Evolutionary conservation across 2,888 invertebrate species (phyloP), one percentile per base, ranked within the genome.

Genomic region (Acrobasis consociella): DNA sequence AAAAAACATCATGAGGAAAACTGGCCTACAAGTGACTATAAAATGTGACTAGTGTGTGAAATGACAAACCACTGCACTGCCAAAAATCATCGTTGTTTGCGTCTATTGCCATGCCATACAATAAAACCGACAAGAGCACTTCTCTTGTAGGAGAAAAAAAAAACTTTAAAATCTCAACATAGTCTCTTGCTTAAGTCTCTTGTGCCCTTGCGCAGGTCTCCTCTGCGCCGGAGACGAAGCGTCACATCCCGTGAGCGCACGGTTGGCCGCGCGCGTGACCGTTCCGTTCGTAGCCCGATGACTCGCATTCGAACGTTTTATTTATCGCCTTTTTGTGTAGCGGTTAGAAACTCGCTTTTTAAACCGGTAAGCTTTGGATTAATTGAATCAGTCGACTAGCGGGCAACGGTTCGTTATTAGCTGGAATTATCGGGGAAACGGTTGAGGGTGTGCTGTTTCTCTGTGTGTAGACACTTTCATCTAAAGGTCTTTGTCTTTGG

Each of bases 231-330:
- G 61, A 68, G 68, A 52, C 72, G 74, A 69, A 74, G 60, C 72
- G 85, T 81, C 85, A 80, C 77, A 75, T 77, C 81, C 82, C 83
- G 85, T 83, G 86, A 85, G 84, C 81, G 69, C 73, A 70, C 78
- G 81, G 77, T 76, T 74, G 78, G 75, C 69, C 78, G 74, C 72
- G 82, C 78, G 84, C 89, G 86, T 88, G 86, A 88, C 91, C 83
- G 89, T 85, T 87, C 88, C 89, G 87, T 86, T 85, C 84, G 83
- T 82, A 83, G 77, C 84, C 79, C 81, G 82, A 83, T 86, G 86
- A 83, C 87, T 86, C 81, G 85, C 81, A 82, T 87, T 81, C 82
- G 80, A 83, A 76, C 81, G 73, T 77, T 75, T 69, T 80, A 78
- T 81, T 81, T 82, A 83, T 82, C 76, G 79, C 73, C 81, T 85